A percentile compares a stretch with the other conserved stretches of the same genome.
These are phyloP conservation scores for Rhynchomys soricoides DNA, from an alignment of 2,113 vertebrate species.

Conservation along the genomic window DNA sequence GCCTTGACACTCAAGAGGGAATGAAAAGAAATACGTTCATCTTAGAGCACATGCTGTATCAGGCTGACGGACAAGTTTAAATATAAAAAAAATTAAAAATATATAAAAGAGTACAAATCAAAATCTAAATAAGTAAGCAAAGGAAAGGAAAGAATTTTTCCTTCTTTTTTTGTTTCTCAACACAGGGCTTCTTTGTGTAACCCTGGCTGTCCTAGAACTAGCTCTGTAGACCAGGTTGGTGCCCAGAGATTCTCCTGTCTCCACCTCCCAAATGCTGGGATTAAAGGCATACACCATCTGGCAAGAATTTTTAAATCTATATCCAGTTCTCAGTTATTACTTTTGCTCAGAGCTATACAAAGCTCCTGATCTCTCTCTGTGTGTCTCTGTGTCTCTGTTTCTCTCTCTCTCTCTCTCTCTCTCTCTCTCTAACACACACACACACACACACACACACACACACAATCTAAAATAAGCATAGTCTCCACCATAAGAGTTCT, in stretches of 20 bases:
- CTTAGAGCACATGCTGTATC: neutral
- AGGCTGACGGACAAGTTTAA: neutral
- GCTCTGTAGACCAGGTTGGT: neutral
- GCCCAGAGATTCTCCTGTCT: neutral
- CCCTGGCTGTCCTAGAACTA: neutral
- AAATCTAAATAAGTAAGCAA: conserved; percentile 3
- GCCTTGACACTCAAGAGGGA: neutral
- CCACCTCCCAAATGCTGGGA: neutral
- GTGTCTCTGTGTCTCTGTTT: no score
- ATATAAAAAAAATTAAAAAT: neutral
- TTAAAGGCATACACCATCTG: neutral
- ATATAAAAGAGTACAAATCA: neutral
- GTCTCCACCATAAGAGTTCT: neutral
- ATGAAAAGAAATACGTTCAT: neutral
- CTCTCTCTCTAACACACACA: no score
- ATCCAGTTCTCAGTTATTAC: neutral
- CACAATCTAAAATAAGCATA: neutral
- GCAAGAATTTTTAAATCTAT: neutral
- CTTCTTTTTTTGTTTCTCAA: neutral
- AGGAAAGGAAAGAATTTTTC: neutral
- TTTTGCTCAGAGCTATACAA: conserved; percentile 21
- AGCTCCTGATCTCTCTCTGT: neutral
- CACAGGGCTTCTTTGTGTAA: neutral
- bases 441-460: neutral
- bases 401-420: no score